Percentiles rank a stretch among this genome's conserved stretches.
Evolutionary conservation across 1,140 invertebrate species (phyloP).

Genomic region (Stegodyphus dumicola): DNA sequence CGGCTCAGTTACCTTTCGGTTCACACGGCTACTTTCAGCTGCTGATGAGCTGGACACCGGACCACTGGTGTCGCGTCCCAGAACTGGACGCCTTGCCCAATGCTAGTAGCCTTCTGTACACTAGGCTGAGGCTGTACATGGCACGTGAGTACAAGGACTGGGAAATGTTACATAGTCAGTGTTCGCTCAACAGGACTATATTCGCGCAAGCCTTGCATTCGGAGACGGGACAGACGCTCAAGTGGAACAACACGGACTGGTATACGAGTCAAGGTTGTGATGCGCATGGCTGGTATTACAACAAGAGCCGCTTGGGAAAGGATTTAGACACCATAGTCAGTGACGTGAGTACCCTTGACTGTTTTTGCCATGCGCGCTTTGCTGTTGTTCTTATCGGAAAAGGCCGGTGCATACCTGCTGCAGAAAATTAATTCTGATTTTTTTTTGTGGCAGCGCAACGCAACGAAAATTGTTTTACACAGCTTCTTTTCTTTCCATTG

Average conservation of each 20-base stretch:
- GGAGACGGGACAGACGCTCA: slow-evolving; percentile 1
- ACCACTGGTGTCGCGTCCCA: slow-evolving; percentile 75
- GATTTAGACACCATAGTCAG: slow-evolving; percentile 32
- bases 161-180: slow-evolving; percentile 42
- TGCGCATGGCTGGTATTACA: slow-evolving; percentile 49
- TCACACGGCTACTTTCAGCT: slow-evolving; percentile 91
- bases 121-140: slow-evolving; percentile 15
- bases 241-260: slow-evolving; percentile 12
- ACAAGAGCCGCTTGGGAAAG: slow-evolving; percentile 20
- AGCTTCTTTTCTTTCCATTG: too few species aligned
- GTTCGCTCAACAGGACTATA: slow-evolving; percentile 36
- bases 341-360: slow-evolving; percentile 13
- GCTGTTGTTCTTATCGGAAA: too few species aligned
- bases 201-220: slow-evolving; percentile 23
- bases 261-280: not conserved
- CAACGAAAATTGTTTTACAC: too few species aligned
- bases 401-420: too few species aligned
- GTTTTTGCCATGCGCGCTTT: not conserved
- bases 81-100: slow-evolving; percentile 6
- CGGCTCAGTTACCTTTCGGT: slow-evolving; percentile 87
- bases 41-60: slow-evolving; percentile 78
- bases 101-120: slow-evolving; percentile 2
- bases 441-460: too few species aligned
- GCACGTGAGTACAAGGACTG: slow-evolving; percentile 49
- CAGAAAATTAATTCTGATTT: too few species aligned